These are phyloP conservation scores for Campoletis sonorensis DNA, from an alignment of 1,140 invertebrate species.

Conservation along the genomic window DNA sequence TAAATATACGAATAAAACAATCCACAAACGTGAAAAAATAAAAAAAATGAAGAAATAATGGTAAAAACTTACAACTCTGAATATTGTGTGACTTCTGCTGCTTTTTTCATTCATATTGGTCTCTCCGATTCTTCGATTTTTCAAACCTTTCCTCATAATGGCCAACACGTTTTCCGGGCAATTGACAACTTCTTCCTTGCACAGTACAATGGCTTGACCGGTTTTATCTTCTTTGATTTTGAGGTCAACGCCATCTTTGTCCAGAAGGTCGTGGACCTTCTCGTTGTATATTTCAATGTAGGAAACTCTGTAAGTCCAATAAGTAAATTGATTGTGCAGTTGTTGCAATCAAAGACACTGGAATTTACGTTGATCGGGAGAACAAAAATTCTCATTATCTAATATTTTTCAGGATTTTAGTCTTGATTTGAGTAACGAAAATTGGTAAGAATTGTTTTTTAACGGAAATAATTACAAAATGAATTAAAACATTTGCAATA, in stretches of 20 bases:
- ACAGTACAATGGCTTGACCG: conserved; percentile 77
- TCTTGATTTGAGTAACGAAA: neutral
- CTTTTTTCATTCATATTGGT: conserved; percentile 89
- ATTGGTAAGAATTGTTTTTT: no score
- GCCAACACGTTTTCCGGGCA: conserved; percentile 80
- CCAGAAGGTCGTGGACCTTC: conserved; percentile 84
- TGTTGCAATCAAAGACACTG: neutral
- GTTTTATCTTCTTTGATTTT: conserved; percentile 81
- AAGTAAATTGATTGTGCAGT: conserved; percentile 23
- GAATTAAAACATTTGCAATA: no score
- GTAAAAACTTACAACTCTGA: conserved; percentile 77
- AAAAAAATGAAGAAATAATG: conserved; percentile 39
- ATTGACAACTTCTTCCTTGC: conserved; percentile 81
- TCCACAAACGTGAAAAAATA: neutral
- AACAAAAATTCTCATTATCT: neutral
- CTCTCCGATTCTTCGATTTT: conserved; percentile 82
- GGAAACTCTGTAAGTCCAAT: conserved; percentile 78
- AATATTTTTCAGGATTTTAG: neutral
- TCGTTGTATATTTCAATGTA: conserved; percentile 92
- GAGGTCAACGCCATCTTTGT: conserved; percentile 78
- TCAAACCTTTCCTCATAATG: conserved; percentile 82
- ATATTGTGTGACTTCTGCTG: conserved; percentile 88
- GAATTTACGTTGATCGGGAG: no score
- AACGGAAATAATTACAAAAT: no score
- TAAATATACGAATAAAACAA: no score